phyloP scores from a whole-genome alignment of 2,113 vertebrate genomes.

The Danio rerio region DNA sequence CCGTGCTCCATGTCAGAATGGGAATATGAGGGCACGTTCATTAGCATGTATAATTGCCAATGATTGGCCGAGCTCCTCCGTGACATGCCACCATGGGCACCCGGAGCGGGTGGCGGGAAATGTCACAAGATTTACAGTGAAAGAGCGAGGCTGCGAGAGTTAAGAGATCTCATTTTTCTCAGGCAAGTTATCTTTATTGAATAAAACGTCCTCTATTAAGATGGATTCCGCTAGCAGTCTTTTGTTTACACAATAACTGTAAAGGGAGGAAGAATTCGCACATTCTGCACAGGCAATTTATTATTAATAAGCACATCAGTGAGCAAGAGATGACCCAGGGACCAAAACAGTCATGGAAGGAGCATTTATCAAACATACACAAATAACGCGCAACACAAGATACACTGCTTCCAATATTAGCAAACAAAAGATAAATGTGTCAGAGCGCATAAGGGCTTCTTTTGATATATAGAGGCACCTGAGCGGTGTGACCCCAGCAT shows the following conservation, averaged over 20 bases:
- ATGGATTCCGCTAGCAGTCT: constrained; percentile 80
- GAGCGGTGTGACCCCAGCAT: constrained; percentile 56
- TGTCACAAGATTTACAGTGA: constrained; percentile 52
- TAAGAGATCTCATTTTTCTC: constrained; percentile 77
- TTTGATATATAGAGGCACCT: constrained; percentile 72
- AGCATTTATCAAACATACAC: constrained; percentile 82
- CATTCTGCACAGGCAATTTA: constrained; percentile 81
- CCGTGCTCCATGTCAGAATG: constrained; percentile 7
- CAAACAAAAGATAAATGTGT: constrained; percentile 79
- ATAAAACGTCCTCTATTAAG: constrained; percentile 84
- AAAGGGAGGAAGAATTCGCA: constrained; percentile 80
- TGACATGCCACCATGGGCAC: constrained; percentile 51
- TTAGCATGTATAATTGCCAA: constrained; percentile 36
- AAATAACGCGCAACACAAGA: constrained; percentile 80
- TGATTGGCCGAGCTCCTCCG: constrained; percentile 35
- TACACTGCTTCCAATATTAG: constrained; percentile 79
- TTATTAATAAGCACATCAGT: constrained; percentile 86
- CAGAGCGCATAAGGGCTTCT: constrained; percentile 68
- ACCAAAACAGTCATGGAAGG: constrained; percentile 74
- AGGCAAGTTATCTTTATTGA: constrained; percentile 81
- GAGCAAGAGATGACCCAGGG: constrained; percentile 79
- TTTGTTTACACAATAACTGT: constrained; percentile 81
- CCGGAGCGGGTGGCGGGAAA: constrained; percentile 42
- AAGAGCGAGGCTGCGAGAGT: constrained; percentile 59
- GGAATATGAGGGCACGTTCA: constrained; percentile 34